Base-by-base conservation (phyloP, 2,888 invertebrate species). In the Homarus gammarus region DNA sequence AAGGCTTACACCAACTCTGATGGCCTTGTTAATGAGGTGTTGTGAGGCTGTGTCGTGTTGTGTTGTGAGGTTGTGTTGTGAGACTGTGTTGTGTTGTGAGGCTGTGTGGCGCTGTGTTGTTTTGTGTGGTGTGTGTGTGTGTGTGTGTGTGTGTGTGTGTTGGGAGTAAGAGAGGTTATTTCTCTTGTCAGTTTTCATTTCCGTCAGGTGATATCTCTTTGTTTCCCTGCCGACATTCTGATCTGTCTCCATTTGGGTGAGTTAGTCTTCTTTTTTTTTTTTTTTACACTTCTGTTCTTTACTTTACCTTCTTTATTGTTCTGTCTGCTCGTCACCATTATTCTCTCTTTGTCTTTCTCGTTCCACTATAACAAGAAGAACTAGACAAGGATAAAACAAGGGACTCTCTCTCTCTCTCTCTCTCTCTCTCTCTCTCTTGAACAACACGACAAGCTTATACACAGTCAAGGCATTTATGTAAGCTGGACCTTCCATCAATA, bases 381-480 rank as follows among this genome's bases (percentile, higher is more conserved):
- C n/a, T n/a, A n/a, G n/a, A n/a, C n/a, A n/a, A n/a, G n/a, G n/a
- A n/a, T n/a, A n/a, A n/a, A n/a, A n/a, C n/a, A n/a, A n/a, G n/a
- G n/a, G n/a, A n/a, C n/a, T n/a, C 40, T 82, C 40, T 64, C 82
- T 82, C 68, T 68, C 82, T 82, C 70, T 83, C 82, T 70, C 49
- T 70, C 68, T 70, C 33, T 82, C 81, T 81, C 64, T 81, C 81
- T 81, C 81, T 81, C 81, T 81, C 81, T 68, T 40, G n/a, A n/a
- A n/a, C 33, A 18, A 10, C 38, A 33, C 38, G n/a, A 1, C 18
- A 38, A 0, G 22, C 15, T 12, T n/a, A 49, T 2, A 49, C 0
- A 78, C 1, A 78, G 1, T 2, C 15, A 72, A 33, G 33, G 33
- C 27, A 10, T 68, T 68, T n/a, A n/a, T n/a, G n/a, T n/a, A n/a